Evolutionary conservation across 1,140 invertebrate species (phyloP).

Genomic region (Zaprionus camerounensis): DNA sequence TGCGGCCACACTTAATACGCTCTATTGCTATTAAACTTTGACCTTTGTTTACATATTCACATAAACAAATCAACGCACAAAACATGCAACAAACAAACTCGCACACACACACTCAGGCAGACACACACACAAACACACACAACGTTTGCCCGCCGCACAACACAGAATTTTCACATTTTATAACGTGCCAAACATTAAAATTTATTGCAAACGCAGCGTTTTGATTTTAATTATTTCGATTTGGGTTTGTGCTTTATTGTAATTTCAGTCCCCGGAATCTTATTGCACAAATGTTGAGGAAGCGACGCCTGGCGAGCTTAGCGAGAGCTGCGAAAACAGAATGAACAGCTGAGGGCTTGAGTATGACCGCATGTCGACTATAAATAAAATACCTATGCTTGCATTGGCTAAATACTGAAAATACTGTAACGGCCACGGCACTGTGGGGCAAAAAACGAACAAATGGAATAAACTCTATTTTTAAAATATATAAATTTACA

Average conservation of each 20-base stretch:
- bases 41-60: conserved; percentile 44
- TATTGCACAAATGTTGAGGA: conserved; percentile 6
- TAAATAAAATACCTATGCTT: neutral
- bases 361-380: neutral
- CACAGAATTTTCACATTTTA: conserved; percentile 43
- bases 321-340: conserved; percentile 38
- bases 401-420: conserved; percentile 13
- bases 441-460: no score
- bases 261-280: conserved; percentile 16
- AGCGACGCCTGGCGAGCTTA: conserved; percentile 29
- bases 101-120: conserved; percentile 30
- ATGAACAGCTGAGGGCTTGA: conserved; percentile 39
- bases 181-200: conserved; percentile 50
- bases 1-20: neutral
- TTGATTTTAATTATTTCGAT: neutral
- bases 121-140: conserved; percentile 34
- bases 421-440: conserved; percentile 5
- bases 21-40: conserved; percentile 13
- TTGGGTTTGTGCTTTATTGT: conserved; percentile 15
- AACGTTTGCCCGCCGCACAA: conserved; percentile 33
- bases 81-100: conserved; percentile 3
- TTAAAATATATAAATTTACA: no score
- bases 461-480: neutral
- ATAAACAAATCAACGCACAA: conserved; percentile 4
- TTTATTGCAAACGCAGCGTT: conserved; percentile 34